Base-by-base conservation (phyloP, 1,140 invertebrate genomes). In the Hormaphis cornu region DNA sequence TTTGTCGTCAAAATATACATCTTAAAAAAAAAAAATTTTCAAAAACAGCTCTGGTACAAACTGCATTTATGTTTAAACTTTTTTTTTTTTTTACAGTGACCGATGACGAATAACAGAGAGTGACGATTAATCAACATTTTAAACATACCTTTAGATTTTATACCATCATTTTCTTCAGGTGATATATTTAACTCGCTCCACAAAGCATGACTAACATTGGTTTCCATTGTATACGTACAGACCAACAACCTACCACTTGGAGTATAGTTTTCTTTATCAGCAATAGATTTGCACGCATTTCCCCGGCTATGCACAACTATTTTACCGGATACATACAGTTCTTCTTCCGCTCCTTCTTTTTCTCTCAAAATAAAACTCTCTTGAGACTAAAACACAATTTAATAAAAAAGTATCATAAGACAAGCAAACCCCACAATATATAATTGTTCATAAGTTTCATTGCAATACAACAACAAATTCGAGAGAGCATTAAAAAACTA, bases 301-400 rank as follows among this genome's bases (percentile, higher is more conserved):
- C 81, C 80, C 69, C 76, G 75, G 70, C 82, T 84, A 22, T 72
- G 93, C 24, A 95, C 84, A 20, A 89, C 91, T 22, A 89, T 89
- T 75, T 88, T 85, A 7, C 87, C 90, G 72, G 85, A 88, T 12
- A 92, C 85, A 81, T 93, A 97, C 16, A 97, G 79, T 78, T 97
- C 93, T 79, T 95, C 91, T 80, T 95, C 93, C 24, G 74, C 73
- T 37, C 72, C 74, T 18, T 72, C 73, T 70, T 69, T 75, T 74
- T 72, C 69, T 33, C 61, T 69, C 26, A 73, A 61, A 69, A 71
- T 76, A 77, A 69, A 76, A 71, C 44, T 75, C 78, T 42, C 72
- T 70, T 50, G 28, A 9, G 79, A 79, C 71, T 73, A 78, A 16
- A 61, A 16, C 63, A 61, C 71, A 28, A 52, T 69, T 37, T 30